Evolutionary conservation across 2,113 vertebrate genomes (phyloP).

Genomic region (Lagopus muta): DNA sequence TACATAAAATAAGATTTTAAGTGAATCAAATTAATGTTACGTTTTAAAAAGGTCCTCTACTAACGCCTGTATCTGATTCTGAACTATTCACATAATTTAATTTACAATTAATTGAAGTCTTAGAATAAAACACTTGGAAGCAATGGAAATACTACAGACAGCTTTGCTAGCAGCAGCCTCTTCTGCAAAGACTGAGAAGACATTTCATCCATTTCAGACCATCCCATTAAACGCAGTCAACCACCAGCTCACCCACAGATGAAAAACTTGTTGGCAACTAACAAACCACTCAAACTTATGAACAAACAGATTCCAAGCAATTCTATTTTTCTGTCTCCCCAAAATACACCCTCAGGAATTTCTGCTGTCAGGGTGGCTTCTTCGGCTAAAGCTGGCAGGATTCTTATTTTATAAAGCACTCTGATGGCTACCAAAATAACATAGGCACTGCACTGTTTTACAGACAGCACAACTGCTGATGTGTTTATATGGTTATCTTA

Average conservation of each 20-base stretch:
- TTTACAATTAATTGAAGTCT: background rate
- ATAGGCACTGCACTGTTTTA: background rate
- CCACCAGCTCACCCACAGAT: background rate
- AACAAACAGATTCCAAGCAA: background rate
- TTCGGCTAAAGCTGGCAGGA: background rate
- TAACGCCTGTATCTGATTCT: background rate
- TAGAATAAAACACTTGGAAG: background rate
- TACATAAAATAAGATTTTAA: background rate
- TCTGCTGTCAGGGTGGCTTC: background rate
- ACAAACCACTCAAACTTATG: background rate
- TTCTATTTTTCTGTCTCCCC: background rate
- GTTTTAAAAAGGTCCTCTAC: background rate
- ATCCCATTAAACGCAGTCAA: background rate
- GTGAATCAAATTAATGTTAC: background rate
- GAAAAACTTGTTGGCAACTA: background rate
- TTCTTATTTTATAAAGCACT: background rate
- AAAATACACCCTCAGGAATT: background rate
- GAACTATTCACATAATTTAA: background rate
- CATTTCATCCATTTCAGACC: background rate
- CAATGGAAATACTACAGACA: background rate
- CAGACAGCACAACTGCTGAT: background rate
- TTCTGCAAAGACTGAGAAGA: background rate
- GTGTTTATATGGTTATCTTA: background rate
- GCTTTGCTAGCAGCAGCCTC: background rate
- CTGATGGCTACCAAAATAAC: background rate